Base-by-base conservation (phyloP, 2,113 vertebrate genomes). In the Galeopterus variegatus region DNA sequence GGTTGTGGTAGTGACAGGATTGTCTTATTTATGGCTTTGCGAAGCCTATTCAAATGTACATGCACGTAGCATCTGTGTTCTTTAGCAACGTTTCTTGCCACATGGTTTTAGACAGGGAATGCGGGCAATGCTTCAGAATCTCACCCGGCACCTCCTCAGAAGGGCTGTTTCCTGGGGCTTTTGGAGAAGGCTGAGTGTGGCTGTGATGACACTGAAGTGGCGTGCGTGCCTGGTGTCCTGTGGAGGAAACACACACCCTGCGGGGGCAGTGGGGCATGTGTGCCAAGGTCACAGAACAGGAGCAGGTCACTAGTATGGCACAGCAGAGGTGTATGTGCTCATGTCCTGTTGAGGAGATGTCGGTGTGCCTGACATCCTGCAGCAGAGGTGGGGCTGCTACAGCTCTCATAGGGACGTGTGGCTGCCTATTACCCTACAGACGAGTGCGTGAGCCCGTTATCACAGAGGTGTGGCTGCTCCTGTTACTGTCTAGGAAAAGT, bases 71-170 rank as follows among this genome's bases (percentile, higher is more conserved):
- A 60, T 64, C 60, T 19, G 1, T 67, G 18, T 0, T 50, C 79
- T 70, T 73, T 50, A 77, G 11, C 4, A 1, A 2, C 23, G 90
- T 96, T 65, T 79, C 14, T 82, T 81, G 11, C 62, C 50, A 80
- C 72, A 18, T 69, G 60, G 1, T 87, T 97, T 97, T 92, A 70
- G 97, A 1, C 65, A 60, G 93, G 77, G 31, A 83, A 60, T 28
- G 58, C 81, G 1, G 41, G 1, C 4, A 75, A 15, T 70, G 36
- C 60, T 56, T 41, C 83, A 41, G 58, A 93, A 92, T 65, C 5
- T 75, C 73, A 36, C 41, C 80, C 67, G 0, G 19, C 15, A 45
- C 52, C 89, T 41, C 56, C 48, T 18, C 18, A 48, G 21, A 36
- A 81, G 89, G 96, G 69, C 1, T 11, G 14, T 48, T 1, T 3